phyloP scores from a whole-genome alignment of 2,797 vertebrate species.

The Chiroxiphia lanceolata region DNA sequence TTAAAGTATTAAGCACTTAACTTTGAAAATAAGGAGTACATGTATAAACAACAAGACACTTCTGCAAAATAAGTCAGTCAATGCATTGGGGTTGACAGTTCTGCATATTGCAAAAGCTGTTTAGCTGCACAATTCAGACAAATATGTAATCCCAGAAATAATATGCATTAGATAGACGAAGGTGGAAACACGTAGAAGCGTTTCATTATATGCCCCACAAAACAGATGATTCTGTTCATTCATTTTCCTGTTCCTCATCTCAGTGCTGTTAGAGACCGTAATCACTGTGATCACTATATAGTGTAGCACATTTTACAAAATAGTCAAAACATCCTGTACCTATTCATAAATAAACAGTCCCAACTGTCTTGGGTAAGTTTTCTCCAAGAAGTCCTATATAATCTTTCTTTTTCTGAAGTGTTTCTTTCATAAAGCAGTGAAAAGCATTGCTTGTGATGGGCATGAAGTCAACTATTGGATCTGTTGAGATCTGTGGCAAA shows the following conservation, averaged over 20 bases:
- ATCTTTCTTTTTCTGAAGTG: background rate
- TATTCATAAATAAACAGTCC: background rate
- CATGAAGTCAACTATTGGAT: background rate
- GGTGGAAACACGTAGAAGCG: background rate
- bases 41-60: background rate
- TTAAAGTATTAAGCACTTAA: background rate
- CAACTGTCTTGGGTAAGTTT: background rate
- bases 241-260: background rate
- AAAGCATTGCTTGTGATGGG: background rate
- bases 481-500: background rate
- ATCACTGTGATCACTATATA: background rate
- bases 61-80: background rate
- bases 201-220: background rate
- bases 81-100: background rate
- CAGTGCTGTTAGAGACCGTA: background rate
- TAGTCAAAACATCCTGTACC: background rate
- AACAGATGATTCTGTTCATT: background rate
- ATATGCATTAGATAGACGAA: background rate
- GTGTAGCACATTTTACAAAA: background rate
- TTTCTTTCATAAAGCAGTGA: background rate
- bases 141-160: background rate
- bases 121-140: background rate
- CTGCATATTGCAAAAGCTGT: background rate
- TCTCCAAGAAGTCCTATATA: background rate
- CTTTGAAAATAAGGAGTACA: background rate